A percentile compares a stretch with the other conserved stretches of the same genome.
Conservation (phyloP, 2,113 vertebrate species). For the Semnornis frantzii region DNA sequence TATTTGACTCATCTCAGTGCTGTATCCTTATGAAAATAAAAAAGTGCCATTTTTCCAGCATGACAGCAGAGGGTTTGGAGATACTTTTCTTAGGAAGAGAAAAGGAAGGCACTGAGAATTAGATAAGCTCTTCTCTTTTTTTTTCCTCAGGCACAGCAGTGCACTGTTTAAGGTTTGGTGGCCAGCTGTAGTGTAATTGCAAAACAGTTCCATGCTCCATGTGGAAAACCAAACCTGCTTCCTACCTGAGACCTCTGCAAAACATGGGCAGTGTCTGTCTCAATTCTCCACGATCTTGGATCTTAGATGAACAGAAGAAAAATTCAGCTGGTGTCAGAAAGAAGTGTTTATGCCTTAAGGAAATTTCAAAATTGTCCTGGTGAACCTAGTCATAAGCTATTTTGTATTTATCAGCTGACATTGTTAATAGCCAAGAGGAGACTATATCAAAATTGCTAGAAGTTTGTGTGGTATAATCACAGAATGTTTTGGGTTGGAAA, state of each 20-base stretch:
- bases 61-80: slow-evolving; percentile 5
- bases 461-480: neutral
- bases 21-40: neutral
- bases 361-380: neutral
- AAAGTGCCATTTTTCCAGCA: neutral
- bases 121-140: neutral
- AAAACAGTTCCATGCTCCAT: neutral
- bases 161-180: neutral
- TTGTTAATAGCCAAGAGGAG: neutral
- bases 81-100: neutral
- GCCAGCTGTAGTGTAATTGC: neutral
- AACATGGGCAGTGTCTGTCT: neutral
- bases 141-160: neutral
- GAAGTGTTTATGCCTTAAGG: neutral
- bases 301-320: rapidly evolving
- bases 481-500: neutral
- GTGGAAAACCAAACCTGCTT: neutral
- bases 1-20: neutral
- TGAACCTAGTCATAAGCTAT: neutral
- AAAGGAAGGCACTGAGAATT: neutral
- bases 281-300: neutral
- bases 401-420: neutral
- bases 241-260: neutral
- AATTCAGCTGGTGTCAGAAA: neutral
- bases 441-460: neutral